Evolutionary conservation across 2,797 vertebrate genomes (phyloP), one percentile per base, ranked within the genome.

Genomic region (Parambassis ranga): DNA sequence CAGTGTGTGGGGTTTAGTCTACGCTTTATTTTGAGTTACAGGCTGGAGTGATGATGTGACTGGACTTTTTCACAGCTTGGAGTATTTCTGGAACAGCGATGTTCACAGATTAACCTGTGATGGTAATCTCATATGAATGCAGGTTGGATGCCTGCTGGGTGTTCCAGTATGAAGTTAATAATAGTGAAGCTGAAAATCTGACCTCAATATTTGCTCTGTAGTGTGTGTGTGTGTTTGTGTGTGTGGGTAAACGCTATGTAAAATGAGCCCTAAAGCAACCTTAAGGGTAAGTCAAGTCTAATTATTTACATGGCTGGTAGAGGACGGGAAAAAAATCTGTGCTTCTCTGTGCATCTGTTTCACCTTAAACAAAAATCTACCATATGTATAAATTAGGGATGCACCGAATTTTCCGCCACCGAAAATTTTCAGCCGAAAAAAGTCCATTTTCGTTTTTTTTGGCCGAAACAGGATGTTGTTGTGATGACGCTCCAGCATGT

Each of bases 171-270:
- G 14, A 62, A 73, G 74, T 6, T 4, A 1, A 8, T 24, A 7
- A 46, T 6, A 77, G 57, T 79, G 51, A 64, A 79, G 75, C 84
- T 82, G 75, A 84, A 77, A 73, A 72, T 59, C 2, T 82, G 77
- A 82, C 71, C 79, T 81, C 1, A 44, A 74, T 81, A 49, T 69
- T 31, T 11, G 9, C 23, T 19, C 11, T 30, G 6, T 28, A 7
- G 15, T 42, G 23, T 31, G 30, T 20, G 33, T 60, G 55, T 28
- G 15, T 9, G 30, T 51, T 36, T 32, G 16, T 22, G 11, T 19
- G 38, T 6, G 14, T 35, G 65, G n/a, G n/a, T n/a, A n/a, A n/a
- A 68, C 51, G n/a, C 58, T 64, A 23, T 67, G 33, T 23, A 52
- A 23, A 37, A 41, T 11, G 4, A 36, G 69, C 70, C 46, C 26